Evolutionary conservation across 2,888 invertebrate genomes (phyloP), one percentile per base, ranked within the genome.

Genomic region (Mamestra brassicae): DNA sequence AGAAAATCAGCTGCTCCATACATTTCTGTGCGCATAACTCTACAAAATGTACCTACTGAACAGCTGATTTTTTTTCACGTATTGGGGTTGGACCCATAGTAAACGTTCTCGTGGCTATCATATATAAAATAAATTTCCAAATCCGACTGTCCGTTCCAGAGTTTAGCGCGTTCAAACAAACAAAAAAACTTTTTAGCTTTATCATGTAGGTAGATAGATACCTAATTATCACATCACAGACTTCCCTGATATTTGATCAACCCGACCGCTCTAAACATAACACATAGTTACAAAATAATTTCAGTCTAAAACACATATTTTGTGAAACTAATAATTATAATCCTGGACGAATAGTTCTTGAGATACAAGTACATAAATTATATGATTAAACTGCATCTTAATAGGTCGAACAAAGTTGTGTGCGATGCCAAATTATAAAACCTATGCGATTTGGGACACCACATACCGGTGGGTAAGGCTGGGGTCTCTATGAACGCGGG

Each of bases 381-480:
- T 26, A 71, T 76, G 75, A 82, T 83, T 79, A 85, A 82, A 86
- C 65, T 88, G 85, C 81, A 88, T 78, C 78, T 85, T 83, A 86
- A 87, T 88, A 77, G 82, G 66, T 71, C 71, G 68, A 61, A 83
- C 88, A 80, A 80, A 83, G 61, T 87, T 71, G 83, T 54, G 73
- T 42, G 54, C 65, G 80, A 76, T 88, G 87, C 88, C 87, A 88
- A 86, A 81, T 85, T 81, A 80, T 87, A 85, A 83, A 88, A 88
- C 85, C 87, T 77, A 79, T 69, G 80, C 81, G 65, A 86, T 80
- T 79, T 78, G 62, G 71, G 52, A 60, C 83, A 82, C 62, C 62
- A 64, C 73, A 82, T 83, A 78, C 85, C 79, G 34, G 26, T 60
- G 10, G 47, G 57, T 83, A 54, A 73, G 47, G 79, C 55, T 69